Conservation (phyloP, 2,797 vertebrate species). For the Iguana delicatissima region DNA sequence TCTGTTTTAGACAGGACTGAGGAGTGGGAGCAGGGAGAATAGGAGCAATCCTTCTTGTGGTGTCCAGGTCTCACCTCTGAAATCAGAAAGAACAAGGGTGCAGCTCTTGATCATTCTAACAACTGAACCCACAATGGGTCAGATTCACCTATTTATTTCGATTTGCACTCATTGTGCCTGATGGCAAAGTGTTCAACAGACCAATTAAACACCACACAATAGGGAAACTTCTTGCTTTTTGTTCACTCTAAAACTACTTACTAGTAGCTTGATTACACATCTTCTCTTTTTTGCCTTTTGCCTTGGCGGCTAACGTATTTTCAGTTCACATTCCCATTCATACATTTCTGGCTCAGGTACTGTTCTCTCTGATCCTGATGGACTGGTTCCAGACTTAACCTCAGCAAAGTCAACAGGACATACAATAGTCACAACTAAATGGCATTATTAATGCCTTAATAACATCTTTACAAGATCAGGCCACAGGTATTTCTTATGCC, state of each 20-base stretch:
- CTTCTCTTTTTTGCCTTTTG: background rate
- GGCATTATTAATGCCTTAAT: background rate
- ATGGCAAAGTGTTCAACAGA: background rate
- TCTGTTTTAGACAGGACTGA: constrained; percentile 1
- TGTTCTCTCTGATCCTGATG: background rate
- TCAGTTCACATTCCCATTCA: background rate
- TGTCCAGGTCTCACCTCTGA: too few relatives aligned
- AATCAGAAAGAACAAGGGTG: background rate
- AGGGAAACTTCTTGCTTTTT: background rate
- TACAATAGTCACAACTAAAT: background rate
- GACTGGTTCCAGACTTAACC: background rate
- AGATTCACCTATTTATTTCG: background rate
- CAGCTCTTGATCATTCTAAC: background rate
- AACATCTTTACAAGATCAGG: background rate
- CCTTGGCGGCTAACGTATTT: background rate
- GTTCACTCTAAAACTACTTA: background rate
- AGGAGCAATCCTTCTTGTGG: background rate
- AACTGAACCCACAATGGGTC: background rate
- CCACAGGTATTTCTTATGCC: background rate
- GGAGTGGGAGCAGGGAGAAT: background rate
- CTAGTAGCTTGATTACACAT: background rate
- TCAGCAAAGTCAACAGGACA: background rate
- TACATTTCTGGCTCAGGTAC: constrained; percentile 5
- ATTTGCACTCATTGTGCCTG: background rate
- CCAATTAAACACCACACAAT: background rate